Percentiles rank a stretch among this genome's conserved stretches.
phyloP scores from a whole-genome alignment of 2,888 invertebrate species.

The Nymphalis urticae region DNA sequence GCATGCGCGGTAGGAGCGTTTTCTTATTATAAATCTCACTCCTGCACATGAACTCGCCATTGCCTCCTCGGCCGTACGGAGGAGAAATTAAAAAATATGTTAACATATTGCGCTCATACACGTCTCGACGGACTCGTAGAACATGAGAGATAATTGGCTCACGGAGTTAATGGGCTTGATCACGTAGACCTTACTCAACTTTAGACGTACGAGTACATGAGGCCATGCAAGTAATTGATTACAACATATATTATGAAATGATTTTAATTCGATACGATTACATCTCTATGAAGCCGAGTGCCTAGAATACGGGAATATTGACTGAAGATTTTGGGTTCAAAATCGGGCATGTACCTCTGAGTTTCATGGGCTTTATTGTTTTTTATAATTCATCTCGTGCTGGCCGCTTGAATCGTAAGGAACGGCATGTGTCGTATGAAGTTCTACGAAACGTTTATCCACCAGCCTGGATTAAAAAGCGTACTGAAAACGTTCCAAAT shows the following conservation, averaged over 20 bases:
- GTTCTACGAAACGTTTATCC: too few species aligned
- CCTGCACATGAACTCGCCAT: slow-evolving; percentile 73
- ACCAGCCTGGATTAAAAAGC: too few species aligned
- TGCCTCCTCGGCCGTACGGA: slow-evolving; percentile 69
- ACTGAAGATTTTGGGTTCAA: too few species aligned
- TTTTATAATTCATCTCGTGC: too few species aligned
- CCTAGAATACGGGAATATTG: too few species aligned
- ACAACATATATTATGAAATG: slow-evolving; percentile 23
- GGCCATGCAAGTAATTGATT: slow-evolving; percentile 27
- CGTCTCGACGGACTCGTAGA: slow-evolving; percentile 43
- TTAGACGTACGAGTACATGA: slow-evolving; percentile 35
- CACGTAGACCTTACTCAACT: slow-evolving; percentile 46
- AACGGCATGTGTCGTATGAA: too few species aligned
- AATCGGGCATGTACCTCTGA: too few species aligned
- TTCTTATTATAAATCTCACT: slow-evolving; percentile 81
- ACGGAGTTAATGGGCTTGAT: slow-evolving; percentile 59
- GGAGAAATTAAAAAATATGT: slow-evolving; percentile 78
- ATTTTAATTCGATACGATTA: background rate
- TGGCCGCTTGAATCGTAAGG: too few species aligned
- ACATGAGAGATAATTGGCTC: slow-evolving; percentile 66
- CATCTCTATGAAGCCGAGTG: background rate
- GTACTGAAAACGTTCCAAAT: too few species aligned
- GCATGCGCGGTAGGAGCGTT: slow-evolving; percentile 80
- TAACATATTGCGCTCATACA: slow-evolving; percentile 68
- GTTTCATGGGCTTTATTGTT: too few species aligned